These are phyloP conservation scores for Laticauda colubrina DNA, from an alignment of 2,113 vertebrate species.

Conservation along the genomic window DNA sequence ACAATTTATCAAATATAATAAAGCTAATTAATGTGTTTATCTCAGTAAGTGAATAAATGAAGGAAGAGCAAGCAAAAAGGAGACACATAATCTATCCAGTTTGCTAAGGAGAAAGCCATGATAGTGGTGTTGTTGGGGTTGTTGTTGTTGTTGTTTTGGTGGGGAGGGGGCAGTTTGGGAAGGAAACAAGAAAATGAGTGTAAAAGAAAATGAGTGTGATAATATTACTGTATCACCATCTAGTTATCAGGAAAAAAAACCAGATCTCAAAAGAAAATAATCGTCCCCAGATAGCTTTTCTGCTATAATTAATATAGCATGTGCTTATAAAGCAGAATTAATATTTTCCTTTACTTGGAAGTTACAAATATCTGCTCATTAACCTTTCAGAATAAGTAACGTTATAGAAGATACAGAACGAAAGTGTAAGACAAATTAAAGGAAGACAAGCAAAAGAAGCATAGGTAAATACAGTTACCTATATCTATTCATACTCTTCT, in stretches of 20 bases:
- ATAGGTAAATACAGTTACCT: not conserved
- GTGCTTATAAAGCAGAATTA: not conserved
- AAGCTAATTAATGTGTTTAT: conserved; percentile 42
- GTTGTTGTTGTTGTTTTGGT: not conserved
- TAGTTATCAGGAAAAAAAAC: not conserved
- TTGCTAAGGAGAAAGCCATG: not conserved
- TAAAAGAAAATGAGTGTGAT: not conserved
- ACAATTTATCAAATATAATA: conserved; percentile 19
- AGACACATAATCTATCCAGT: conserved; percentile 1
- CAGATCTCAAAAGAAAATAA: not conserved
- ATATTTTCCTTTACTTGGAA: conserved; percentile 6
- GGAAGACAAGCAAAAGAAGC: not conserved
- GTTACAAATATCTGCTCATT: not conserved
- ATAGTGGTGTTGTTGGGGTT: not conserved
- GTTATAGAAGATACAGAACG: not conserved
- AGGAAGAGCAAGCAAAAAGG: conserved; percentile 26
- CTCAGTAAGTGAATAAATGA: conserved; percentile 55
- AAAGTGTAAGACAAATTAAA: not conserved
- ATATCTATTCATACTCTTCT: not conserved
- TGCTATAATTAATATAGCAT: conserved; percentile 1
- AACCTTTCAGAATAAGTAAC: not conserved
- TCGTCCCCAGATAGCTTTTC: not conserved
- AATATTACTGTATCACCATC: not conserved
- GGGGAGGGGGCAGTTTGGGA: not conserved
- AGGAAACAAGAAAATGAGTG: not conserved